These are phyloP conservation scores for Heliconius melpomene DNA, from an alignment of 1,140 invertebrate species.

Conservation along the genomic window DNA sequence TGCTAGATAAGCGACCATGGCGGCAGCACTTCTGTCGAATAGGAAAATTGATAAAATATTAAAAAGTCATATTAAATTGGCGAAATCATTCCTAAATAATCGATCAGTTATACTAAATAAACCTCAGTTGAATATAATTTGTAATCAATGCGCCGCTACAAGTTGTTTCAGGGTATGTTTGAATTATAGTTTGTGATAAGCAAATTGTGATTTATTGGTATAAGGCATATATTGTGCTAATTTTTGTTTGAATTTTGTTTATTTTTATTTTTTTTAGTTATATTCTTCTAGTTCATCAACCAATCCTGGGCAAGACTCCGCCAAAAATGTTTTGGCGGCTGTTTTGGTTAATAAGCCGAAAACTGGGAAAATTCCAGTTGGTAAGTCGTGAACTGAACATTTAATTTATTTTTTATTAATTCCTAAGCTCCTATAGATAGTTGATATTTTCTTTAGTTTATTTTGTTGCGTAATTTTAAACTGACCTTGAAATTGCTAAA, in stretches of 20 bases:
- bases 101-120: constrained; percentile 61
- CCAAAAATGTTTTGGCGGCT: constrained; percentile 78
- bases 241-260: neutral
- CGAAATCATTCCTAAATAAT: constrained; percentile 50
- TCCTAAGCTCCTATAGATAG: neutral
- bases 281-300: constrained; percentile 58
- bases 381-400: constrained; percentile 53
- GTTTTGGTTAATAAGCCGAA: constrained; percentile 78
- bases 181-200: constrained; percentile 7
- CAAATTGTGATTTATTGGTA: neutral
- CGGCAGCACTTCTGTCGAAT: constrained; percentile 67
- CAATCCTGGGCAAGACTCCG: constrained; percentile 56
- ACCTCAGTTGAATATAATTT: constrained; percentile 57
- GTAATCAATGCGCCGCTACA: constrained; percentile 64
- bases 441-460: neutral
- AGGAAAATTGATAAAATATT: constrained; percentile 68
- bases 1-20: constrained; percentile 55
- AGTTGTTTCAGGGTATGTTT: constrained; percentile 64
- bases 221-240: neutral
- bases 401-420: constrained; percentile 19
- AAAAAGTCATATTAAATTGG: constrained; percentile 62
- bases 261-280: constrained; percentile 51
- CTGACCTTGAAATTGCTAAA: constrained; percentile 43
- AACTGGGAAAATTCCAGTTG: constrained; percentile 76
- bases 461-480: constrained; percentile 45